A percentile compares a stretch with the other conserved stretches of the same genome.
These are phyloP conservation scores for Agonopterix heracliana DNA, from an alignment of 2,888 invertebrate genomes.

Conservation along the genomic window DNA sequence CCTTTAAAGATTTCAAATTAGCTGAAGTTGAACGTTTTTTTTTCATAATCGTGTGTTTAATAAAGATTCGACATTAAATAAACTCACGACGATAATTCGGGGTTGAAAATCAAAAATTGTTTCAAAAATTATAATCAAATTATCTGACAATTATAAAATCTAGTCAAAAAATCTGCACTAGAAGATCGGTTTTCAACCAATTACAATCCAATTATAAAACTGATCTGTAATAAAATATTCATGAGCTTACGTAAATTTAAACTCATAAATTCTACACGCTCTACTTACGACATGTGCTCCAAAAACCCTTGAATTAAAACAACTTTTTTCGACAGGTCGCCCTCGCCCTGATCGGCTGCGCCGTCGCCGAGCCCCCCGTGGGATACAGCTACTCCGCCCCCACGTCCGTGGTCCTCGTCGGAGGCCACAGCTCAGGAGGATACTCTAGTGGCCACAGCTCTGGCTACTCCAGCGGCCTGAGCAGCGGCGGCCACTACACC, in stretches of 20 bases:
- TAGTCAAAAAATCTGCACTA: neutral
- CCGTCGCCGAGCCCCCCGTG: conserved; percentile 85
- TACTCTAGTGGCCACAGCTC: conserved; percentile 78
- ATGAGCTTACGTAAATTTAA: conserved; percentile 13
- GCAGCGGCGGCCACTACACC: conserved; percentile 84
- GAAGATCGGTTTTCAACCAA: too few relatives aligned
- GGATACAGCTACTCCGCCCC: conserved; percentile 77
- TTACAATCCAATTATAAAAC: neutral
- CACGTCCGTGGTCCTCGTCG: conserved; percentile 77
- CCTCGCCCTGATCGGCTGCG: conserved; percentile 85
- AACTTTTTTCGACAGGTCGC: conserved; percentile 60
- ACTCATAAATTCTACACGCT: neutral
- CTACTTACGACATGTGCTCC: neutral
- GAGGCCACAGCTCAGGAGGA: conserved; percentile 75
- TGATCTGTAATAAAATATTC: conserved; percentile 12
- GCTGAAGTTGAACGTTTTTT: neutral
- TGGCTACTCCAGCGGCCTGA: conserved; percentile 59
- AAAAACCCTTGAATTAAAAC: neutral
- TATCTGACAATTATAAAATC: neutral
- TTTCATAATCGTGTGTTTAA: too few relatives aligned
- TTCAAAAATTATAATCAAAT: neutral
- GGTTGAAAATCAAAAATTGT: neutral
- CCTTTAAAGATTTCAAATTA: neutral
- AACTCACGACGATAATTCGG: neutral
- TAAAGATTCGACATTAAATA: too few relatives aligned